These are phyloP conservation scores for Saccostrea echinata DNA, from an alignment of 1,140 invertebrate species.

Conservation along the genomic window DNA sequence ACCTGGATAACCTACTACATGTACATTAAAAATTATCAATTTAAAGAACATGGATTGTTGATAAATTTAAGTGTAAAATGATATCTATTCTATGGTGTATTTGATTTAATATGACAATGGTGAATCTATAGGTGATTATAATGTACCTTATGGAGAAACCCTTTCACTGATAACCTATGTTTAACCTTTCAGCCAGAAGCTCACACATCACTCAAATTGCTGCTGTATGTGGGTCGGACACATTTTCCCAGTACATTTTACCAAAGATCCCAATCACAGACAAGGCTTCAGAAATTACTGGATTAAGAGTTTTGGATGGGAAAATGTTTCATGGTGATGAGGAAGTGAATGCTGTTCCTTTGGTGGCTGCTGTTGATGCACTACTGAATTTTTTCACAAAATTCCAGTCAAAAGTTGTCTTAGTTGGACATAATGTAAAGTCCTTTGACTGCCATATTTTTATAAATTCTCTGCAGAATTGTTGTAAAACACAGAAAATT, in stretches of 20 bases:
- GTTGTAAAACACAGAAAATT: no score
- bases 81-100: background rate
- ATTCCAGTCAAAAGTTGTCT: no score
- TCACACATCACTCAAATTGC: constrained; percentile 45
- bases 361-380: no score
- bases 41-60: no score
- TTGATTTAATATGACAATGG: background rate
- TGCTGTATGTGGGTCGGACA: constrained; percentile 32
- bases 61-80: no score
- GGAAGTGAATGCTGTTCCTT: no score
- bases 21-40: no score
- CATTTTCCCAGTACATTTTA: constrained; percentile 22
- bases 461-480: no score
- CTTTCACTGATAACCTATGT: background rate
- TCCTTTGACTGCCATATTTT: no score
- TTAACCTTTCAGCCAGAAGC: constrained; percentile 9
- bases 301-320: constrained; percentile 17
- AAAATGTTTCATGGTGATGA: constrained; percentile 40
- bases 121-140: background rate
- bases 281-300: constrained; percentile 15
- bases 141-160: background rate
- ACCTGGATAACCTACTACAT: no score
- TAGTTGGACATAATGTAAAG: no score
- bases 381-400: no score
- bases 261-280: constrained; percentile 37